These are phyloP conservation scores for Habrosyne pyritoides DNA, from an alignment of 2,888 invertebrate species.

Conservation along the genomic window DNA sequence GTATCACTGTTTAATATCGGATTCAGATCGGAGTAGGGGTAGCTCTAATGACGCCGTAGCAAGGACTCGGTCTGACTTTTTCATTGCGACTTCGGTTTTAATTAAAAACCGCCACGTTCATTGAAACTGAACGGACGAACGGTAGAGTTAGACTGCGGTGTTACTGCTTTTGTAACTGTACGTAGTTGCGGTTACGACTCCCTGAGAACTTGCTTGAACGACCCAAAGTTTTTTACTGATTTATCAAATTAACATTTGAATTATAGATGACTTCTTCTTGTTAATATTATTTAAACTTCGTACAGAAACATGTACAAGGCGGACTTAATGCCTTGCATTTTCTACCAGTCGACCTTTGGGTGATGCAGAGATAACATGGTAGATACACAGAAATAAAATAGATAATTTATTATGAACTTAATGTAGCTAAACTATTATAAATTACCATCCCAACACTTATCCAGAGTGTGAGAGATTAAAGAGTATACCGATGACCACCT, in stretches of 20 bases:
- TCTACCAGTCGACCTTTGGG: no score
- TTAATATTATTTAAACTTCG: background rate
- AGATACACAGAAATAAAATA: background rate
- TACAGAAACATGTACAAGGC: no score
- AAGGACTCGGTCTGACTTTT: constrained; percentile 51
- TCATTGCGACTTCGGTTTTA: constrained; percentile 63
- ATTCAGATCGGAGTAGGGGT: constrained; percentile 48
- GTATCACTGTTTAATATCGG: constrained; percentile 57
- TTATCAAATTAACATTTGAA: background rate
- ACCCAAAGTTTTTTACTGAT: background rate
- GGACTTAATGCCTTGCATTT: no score
- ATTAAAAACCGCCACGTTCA: constrained; percentile 64
- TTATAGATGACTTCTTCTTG: no score
- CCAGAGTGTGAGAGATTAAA: no score
- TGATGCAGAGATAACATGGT: no score
- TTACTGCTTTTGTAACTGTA: constrained; percentile 30
- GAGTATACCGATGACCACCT: no score
- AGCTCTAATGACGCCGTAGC: constrained; percentile 59
- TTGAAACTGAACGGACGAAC: constrained; percentile 40
- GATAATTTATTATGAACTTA: no score
- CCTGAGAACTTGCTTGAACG: constrained; percentile 19
- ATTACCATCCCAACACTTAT: no score
- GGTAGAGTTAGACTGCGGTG: constrained; percentile 34
- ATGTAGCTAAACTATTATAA: no score
- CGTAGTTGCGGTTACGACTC: constrained; percentile 24